These are phyloP conservation scores for Staurois parvus DNA, from an alignment of 2,797 vertebrate species.

Conservation along the genomic window DNA sequence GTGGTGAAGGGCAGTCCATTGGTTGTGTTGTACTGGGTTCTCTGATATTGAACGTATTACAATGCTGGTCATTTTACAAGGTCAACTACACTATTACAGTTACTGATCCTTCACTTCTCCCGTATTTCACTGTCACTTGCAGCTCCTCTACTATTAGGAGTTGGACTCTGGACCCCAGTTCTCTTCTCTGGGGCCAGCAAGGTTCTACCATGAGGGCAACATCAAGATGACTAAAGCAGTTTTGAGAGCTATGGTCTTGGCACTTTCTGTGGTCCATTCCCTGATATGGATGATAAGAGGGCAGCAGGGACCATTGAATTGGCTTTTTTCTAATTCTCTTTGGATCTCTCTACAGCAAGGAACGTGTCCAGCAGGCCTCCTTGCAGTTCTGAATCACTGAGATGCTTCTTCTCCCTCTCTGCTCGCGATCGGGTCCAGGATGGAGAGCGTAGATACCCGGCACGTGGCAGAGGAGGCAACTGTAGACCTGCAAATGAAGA, in stretches of 20 bases:
- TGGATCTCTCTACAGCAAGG: slow-evolving; percentile 83
- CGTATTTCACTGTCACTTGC: neutral
- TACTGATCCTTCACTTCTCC: neutral
- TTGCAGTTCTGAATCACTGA: slow-evolving; percentile 80
- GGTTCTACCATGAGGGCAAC: neutral
- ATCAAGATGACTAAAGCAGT: slow-evolving; percentile 42
- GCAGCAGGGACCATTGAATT: slow-evolving; percentile 31
- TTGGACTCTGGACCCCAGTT: neutral
- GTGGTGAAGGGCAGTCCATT: neutral
- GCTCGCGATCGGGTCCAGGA: slow-evolving; percentile 88
- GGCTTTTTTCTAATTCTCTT: slow-evolving; percentile 81
- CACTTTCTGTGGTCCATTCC: slow-evolving; percentile 37
- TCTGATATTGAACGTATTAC: slow-evolving; percentile 6
- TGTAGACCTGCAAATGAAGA: slow-evolving; percentile 75
- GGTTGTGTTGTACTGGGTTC: neutral
- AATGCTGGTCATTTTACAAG: neutral
- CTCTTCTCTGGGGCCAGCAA: neutral
- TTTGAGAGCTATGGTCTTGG: slow-evolving; percentile 29
- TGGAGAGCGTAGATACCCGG: slow-evolving; percentile 90
- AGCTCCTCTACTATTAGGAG: neutral
- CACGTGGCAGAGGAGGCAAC: slow-evolving; percentile 77
- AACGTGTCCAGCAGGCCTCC: slow-evolving; percentile 76
- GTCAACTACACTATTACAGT: neutral
- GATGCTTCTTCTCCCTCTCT: slow-evolving; percentile 87
- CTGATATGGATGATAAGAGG: neutral